These are phyloP conservation scores for Pterocles gutturalis DNA, from an alignment of 2,113 vertebrate genomes.

Conservation along the genomic window DNA sequence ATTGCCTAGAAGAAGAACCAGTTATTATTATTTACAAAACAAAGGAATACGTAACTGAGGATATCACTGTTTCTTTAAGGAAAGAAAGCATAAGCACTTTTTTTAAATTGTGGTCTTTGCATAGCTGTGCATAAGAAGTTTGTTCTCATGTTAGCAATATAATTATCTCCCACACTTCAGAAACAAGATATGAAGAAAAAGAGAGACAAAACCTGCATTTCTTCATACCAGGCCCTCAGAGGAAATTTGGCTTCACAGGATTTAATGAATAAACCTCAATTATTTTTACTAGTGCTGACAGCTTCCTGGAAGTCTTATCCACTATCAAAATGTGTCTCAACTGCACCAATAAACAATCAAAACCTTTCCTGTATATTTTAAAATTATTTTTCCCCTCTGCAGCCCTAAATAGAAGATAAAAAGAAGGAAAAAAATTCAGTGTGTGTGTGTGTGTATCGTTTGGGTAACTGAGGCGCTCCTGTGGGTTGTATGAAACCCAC, in stretches of 20 bases:
- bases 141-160: neutral
- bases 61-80: constrained; percentile 17
- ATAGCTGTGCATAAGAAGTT: neutral
- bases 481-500: neutral
- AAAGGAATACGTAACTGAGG: constrained; percentile 33
- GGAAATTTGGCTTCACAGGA: neutral
- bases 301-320: neutral
- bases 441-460: neutral
- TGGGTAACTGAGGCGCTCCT: neutral
- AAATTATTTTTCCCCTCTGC: neutral
- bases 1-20: constrained; percentile 55
- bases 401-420: neutral
- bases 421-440: accelerated
- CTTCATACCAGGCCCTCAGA: neutral
- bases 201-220: neutral
- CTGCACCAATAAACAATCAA: neutral
- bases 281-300: neutral
- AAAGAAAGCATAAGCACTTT: neutral
- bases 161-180: neutral
- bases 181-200: neutral
- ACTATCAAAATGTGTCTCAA: neutral
- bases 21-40: constrained; percentile 40
- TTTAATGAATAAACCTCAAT: neutral
- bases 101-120: neutral
- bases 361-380: neutral